These are phyloP conservation scores for Parelbella ahira DNA, from an alignment of 2,888 invertebrate genomes.

Conservation along the genomic window DNA sequence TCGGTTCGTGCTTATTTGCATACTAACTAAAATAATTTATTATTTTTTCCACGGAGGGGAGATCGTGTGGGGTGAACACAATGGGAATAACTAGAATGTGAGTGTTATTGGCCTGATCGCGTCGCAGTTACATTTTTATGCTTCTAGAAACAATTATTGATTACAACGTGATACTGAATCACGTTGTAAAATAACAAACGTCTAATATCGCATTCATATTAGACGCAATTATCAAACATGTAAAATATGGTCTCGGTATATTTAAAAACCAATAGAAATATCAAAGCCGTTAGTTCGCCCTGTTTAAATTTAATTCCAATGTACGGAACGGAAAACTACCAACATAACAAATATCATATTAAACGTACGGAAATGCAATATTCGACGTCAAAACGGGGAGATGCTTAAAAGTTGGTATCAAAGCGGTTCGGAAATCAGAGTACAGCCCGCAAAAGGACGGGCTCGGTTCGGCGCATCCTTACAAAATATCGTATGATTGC, in stretches of 20 bases:
- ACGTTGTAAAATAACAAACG: no score
- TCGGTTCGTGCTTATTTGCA: conserved; percentile 76
- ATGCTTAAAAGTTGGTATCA: conserved; percentile 76
- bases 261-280: no score
- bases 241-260: no score
- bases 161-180: no score
- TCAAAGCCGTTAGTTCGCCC: conserved; percentile 3
- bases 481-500: conserved; percentile 74
- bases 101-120: conserved; percentile 74
- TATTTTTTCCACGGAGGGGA: conserved; percentile 77
- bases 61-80: conserved; percentile 67
- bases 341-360: conserved; percentile 57
- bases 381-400: conserved; percentile 64
- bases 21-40: conserved; percentile 81
- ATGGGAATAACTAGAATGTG: conserved; percentile 71
- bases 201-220: no score
- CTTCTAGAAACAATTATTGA: conserved; percentile 48
- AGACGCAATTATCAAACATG: no score
- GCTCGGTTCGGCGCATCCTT: conserved; percentile 66
- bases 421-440: conserved; percentile 73
- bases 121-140: conserved; percentile 50
- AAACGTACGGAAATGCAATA: conserved; percentile 72
- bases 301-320: conserved; percentile 37
- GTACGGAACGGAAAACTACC: conserved; percentile 36
- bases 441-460: conserved; percentile 62